Base-by-base conservation (phyloP, 2,797 vertebrate genomes). In the Chaunax sp. region DNA sequence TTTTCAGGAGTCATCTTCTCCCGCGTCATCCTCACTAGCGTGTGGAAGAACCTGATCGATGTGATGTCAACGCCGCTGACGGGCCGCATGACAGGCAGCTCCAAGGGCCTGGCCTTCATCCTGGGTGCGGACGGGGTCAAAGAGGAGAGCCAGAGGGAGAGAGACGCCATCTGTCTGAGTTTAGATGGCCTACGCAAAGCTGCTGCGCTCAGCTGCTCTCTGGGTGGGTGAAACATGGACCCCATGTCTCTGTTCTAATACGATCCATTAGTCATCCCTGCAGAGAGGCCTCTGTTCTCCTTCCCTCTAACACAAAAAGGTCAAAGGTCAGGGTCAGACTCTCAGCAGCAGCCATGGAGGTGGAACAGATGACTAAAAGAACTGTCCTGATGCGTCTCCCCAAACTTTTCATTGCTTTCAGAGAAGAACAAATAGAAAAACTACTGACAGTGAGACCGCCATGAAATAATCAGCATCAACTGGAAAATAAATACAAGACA, bases 11-110 rank as follows among this genome's bases (percentile, higher is more conserved):
- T 94, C 12, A 92, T 95, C 14, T 98, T 99, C 88, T 94, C 98
- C 1, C 95, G 96, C 66, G 97, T 96, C 75, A 93, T 99, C 87
- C 93, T 99, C 83, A 95, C 96, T 0, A 96, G 97, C 33, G 97
- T 97, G 84, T 99, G 98, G 98, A 98, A 96, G 89, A 98, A 98
- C 91, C 82, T 99, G 90, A 99, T 98, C 0, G 98, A 99, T 41
- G 96, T 96, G 1, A 90, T 99, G 74, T 98, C 97, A 15, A 95
- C 95, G 0, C 97, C 97, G 0, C 92, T 99, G 77, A 98, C 97
- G 0, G 98, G 97, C 3, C 95, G 96, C 45, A 97, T 97, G 95
- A 96, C 96, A 0, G 97, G 97, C 69, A 97, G 96, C 87, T 97
- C 97, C 70, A 95, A 95, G 77, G 96, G 95, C 2, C 90, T 97